A percentile compares a stretch with the other conserved stretches of the same genome.
Evolutionary conservation across 2,888 invertebrate genomes (phyloP).

Genomic region (Polymixis lichenea): DNA sequence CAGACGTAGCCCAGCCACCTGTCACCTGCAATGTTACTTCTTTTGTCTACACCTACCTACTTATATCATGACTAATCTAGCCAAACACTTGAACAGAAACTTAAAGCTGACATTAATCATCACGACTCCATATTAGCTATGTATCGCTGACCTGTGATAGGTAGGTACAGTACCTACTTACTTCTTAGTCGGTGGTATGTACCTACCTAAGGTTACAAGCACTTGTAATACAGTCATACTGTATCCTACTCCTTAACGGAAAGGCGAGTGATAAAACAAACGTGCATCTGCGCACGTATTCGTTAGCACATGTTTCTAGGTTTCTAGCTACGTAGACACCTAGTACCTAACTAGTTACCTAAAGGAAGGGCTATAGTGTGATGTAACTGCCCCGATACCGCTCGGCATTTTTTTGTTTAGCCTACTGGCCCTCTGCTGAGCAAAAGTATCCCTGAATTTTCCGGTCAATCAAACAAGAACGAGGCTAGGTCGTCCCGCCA

Average conservation of each 20-base stretch:
- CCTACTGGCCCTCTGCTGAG: no score
- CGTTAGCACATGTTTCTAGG: not conserved
- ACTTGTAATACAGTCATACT: slow-evolving; percentile 3
- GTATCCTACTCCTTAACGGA: slow-evolving; percentile 7
- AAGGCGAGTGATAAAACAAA: slow-evolving; percentile 6
- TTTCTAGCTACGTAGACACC: not conserved
- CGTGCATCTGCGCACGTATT: slow-evolving; percentile 48
- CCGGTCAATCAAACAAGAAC: no score
- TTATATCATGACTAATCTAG: not conserved
- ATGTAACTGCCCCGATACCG: slow-evolving; percentile 2
- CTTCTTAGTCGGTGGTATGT: not conserved
- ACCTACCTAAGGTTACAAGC: not conserved
- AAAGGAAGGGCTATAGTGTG: not conserved
- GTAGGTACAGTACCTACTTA: not conserved
- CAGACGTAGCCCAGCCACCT: slow-evolving; percentile 1
- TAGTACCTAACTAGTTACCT: not conserved
- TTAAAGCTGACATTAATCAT: not conserved
- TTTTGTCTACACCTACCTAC: slow-evolving; percentile 6
- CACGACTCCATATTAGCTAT: not conserved
- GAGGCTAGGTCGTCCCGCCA: no score
- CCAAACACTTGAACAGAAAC: not conserved
- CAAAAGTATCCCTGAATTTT: no score
- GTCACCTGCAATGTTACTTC: slow-evolving; percentile 12
- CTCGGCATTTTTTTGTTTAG: no score
- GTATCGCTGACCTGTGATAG: no score